These are phyloP conservation scores for Yasuhikotakia modesta DNA, from an alignment of 2,797 vertebrate genomes.

Conservation along the genomic window DNA sequence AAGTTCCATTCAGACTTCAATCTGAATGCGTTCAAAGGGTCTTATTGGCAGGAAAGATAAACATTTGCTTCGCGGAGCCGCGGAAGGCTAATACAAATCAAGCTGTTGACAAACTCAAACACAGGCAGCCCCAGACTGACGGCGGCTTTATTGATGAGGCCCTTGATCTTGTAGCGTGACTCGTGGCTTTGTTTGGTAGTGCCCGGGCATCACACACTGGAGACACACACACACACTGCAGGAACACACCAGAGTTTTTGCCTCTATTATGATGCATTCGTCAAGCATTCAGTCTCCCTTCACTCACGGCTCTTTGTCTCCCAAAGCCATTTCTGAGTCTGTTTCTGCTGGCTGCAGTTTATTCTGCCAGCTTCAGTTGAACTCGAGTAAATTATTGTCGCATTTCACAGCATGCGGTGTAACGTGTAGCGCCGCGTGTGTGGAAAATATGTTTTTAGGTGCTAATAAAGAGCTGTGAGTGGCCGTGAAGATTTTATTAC, in stretches of 20 bases:
- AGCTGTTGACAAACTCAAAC: constrained; percentile 39
- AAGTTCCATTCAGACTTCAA: constrained; percentile 47
- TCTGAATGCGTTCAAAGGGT: constrained; percentile 41
- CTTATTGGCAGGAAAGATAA: constrained; percentile 48
- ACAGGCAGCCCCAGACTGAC: constrained; percentile 36
- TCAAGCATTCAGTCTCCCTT: constrained; percentile 41
- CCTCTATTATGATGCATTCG: constrained; percentile 39
- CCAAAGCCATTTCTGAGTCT: constrained; percentile 45
- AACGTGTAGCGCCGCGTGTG: not conserved
- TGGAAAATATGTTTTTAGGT: constrained; percentile 22
- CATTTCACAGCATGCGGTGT: constrained; percentile 6
- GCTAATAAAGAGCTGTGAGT: constrained; percentile 7
- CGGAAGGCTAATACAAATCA: constrained; percentile 45
- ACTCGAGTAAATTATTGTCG: too few relatives aligned
- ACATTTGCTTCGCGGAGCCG: constrained; percentile 42
- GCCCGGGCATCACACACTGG: not conserved
- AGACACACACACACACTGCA: not conserved
- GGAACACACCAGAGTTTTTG: not conserved
- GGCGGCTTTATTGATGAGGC: constrained; percentile 21
- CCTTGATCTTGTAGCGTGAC: constrained; percentile 43
- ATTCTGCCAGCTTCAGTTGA: constrained; percentile 29
- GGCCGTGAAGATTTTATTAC: constrained; percentile 21
- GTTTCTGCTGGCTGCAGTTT: constrained; percentile 28
- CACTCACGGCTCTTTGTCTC: constrained; percentile 33
- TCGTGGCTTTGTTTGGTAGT: constrained; percentile 24